phyloP scores from a whole-genome alignment of 92 coral and sea anemone species.

The Actinostola sp. region DNA sequence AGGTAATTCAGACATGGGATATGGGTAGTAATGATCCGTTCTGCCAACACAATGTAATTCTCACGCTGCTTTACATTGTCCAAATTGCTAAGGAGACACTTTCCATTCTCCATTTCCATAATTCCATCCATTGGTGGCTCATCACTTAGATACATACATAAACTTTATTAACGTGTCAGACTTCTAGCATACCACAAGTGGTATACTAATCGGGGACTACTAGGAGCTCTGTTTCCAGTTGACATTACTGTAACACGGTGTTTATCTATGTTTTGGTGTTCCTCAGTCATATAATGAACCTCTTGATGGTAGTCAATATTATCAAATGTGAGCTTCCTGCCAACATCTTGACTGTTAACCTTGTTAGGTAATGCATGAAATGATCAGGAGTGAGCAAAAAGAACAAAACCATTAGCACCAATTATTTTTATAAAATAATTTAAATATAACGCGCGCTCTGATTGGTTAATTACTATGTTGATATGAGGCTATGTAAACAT shows the following conservation, averaged over 20 bases:
- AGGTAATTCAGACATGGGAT: slow-evolving; percentile 44
- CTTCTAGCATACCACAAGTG: too few species aligned
- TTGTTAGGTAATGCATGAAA: too few species aligned
- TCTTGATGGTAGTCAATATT: slow-evolving; percentile 56
- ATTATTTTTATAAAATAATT: too few species aligned
- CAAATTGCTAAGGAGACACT: slow-evolving; percentile 39
- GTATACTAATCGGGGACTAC: too few species aligned
- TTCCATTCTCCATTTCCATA: slow-evolving; percentile 62
- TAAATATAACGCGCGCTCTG: too few species aligned
- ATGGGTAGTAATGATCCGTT: slow-evolving; percentile 42
- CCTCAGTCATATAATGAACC: slow-evolving; percentile 49
- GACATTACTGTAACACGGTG: slow-evolving; percentile 30
- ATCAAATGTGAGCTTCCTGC: slow-evolving; percentile 52
- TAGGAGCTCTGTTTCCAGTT: slow-evolving; percentile 13
- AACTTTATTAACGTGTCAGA: too few species aligned
- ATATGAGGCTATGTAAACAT: too few species aligned
- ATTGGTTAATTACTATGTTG: too few species aligned
- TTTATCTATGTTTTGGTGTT: slow-evolving; percentile 38
- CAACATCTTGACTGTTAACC: slow-evolving; percentile 7
- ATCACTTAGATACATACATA: too few species aligned
- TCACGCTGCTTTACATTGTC: slow-evolving; percentile 54
- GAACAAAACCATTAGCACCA: too few species aligned
- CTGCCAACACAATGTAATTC: slow-evolving; percentile 62
- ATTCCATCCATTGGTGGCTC: slow-evolving; percentile 40
- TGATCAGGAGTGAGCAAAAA: neutral